These are phyloP conservation scores for Terrapene triunguis DNA, from an alignment of 2,113 vertebrate genomes.

Conservation along the genomic window DNA sequence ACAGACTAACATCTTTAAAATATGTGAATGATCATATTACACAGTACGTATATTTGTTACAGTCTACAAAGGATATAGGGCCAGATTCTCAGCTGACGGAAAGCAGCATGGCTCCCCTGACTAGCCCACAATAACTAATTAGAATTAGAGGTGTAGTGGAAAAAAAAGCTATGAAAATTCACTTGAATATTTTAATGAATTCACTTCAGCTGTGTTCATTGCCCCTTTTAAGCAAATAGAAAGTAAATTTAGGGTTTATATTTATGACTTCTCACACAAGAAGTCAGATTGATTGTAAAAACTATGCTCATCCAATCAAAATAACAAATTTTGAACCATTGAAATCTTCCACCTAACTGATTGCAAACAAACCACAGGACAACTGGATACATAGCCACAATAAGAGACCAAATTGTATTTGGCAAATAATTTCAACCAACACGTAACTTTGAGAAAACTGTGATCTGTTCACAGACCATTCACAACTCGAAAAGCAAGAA, in stretches of 20 bases:
- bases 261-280: background rate
- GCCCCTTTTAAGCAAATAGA: background rate
- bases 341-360: background rate
- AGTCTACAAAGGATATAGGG: background rate
- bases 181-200: background rate
- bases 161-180: slow-evolving; percentile 13
- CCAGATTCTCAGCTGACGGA: background rate
- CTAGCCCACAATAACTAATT: background rate
- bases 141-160: background rate
- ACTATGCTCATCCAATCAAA: background rate
- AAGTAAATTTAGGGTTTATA: background rate
- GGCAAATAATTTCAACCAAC: background rate
- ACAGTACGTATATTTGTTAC: background rate
- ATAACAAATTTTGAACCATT: background rate
- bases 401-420: background rate
- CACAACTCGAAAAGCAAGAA: background rate
- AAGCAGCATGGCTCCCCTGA: background rate
- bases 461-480: background rate
- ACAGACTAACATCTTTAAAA: background rate
- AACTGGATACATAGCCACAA: background rate
- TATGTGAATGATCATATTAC: background rate
- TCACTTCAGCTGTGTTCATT: slow-evolving; percentile 5
- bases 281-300: slow-evolving; percentile 16
- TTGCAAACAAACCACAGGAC: background rate
- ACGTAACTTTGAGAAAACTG: background rate